Evolutionary conservation across 2,113 vertebrate genomes (phyloP).

Genomic region (Neoarius graeffei): DNA sequence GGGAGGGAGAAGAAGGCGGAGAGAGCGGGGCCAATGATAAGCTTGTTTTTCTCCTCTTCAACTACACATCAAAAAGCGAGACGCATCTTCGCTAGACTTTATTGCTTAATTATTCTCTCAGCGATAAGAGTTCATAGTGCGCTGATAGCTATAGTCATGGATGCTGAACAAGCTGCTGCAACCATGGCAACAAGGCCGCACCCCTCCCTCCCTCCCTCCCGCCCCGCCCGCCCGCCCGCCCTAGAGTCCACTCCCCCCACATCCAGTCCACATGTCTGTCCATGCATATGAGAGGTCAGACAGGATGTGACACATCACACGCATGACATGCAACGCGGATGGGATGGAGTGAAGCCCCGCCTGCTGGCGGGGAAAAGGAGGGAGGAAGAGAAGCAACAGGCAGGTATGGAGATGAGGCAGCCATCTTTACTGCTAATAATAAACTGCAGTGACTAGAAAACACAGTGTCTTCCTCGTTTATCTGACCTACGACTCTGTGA

Average conservation of each 20-base stretch:
- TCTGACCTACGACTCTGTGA: neutral
- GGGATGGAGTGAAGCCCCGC: slow-evolving; percentile 73
- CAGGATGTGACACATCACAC: slow-evolving; percentile 79
- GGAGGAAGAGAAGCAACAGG: slow-evolving; percentile 65
- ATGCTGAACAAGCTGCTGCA: slow-evolving; percentile 10
- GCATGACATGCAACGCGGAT: slow-evolving; percentile 75
- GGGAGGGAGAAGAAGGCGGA: slow-evolving; percentile 51
- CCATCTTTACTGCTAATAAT: slow-evolving; percentile 58
- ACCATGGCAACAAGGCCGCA: neutral
- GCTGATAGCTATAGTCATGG: neutral
- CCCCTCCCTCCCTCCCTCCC: neutral
- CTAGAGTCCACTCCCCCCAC: slow-evolving; percentile 61
- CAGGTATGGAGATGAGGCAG: slow-evolving; percentile 76
- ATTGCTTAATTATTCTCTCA: neutral
- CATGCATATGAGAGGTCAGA: slow-evolving; percentile 80
- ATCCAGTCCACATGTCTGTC: slow-evolving; percentile 76
- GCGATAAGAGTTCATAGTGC: neutral
- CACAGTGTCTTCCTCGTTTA: neutral
- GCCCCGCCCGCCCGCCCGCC: neutral
- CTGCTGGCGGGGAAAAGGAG: neutral
- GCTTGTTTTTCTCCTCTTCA: slow-evolving; percentile 15
- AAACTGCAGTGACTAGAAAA: slow-evolving; percentile 49
- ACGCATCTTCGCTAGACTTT: neutral
- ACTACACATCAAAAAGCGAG: slow-evolving; percentile 5
- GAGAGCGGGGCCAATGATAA: slow-evolving; percentile 42